A percentile compares a stretch with the other conserved stretches of the same genome.
These are phyloP conservation scores for Perognathus longimembris DNA, from an alignment of 2,113 vertebrate species.

Conservation along the genomic window DNA sequence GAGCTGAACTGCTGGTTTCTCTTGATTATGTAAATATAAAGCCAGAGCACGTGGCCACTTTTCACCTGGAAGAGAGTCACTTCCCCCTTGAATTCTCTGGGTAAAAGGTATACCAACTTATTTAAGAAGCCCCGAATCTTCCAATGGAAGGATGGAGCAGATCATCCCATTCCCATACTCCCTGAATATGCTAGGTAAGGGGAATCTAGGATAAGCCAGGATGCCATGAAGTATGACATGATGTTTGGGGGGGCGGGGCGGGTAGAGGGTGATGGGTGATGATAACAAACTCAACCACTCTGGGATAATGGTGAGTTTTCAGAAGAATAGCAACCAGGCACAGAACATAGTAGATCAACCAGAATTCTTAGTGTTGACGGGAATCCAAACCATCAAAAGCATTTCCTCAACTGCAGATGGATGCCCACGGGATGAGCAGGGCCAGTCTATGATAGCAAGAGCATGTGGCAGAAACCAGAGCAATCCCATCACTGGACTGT, in stretches of 20 bases:
- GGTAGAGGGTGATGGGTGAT: not conserved
- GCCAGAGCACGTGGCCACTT: not conserved
- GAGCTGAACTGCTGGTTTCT: not conserved
- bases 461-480: not conserved
- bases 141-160: not conserved
- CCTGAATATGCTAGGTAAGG: not conserved
- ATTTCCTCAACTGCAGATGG: conserved; percentile 18
- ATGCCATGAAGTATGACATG: not conserved
- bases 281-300: not conserved
- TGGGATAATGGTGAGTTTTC: not conserved
- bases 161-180: not conserved
- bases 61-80: not conserved
- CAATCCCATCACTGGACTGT: not conserved
- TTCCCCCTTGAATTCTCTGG: not conserved
- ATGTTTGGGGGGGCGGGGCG: not conserved
- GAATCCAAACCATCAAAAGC: conserved; percentile 32
- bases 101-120: not conserved
- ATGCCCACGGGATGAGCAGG: not conserved
- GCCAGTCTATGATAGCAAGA: not conserved
- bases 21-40: not conserved
- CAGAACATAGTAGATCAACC: not conserved
- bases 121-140: conserved; percentile 10
- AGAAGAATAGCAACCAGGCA: not conserved
- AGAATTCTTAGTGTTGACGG: not conserved
- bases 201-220: not conserved